Base-by-base conservation (phyloP, 2,888 invertebrate genomes). In the Drosophila multiciliata region DNA sequence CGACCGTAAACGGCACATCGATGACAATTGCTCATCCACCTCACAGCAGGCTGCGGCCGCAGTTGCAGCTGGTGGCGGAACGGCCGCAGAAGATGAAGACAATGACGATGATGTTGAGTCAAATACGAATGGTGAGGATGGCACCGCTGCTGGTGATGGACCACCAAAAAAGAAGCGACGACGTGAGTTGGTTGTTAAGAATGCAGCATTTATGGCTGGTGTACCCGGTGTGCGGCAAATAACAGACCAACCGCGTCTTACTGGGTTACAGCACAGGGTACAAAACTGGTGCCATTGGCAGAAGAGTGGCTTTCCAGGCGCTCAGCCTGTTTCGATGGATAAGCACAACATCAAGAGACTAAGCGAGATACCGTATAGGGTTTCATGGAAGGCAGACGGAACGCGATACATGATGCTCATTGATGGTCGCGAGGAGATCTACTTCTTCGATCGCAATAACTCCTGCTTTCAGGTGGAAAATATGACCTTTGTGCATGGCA, bases 351-450 rank as follows among this genome's bases (percentile, higher is more conserved):
- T 99, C 54, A 92, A 93, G 59, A 94, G 96, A 15, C 93, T 99
- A 4, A 94, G 95, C 36, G 93, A 96, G 78, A 97, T 97, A 90
- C 97, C 97, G 0, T 99, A 99, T 91, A 95, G 96, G 92, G 99
- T 99, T 1, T 99, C 99, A 2, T 99, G 99, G 99, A 99, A 99
- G 92, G 99, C 99, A 12, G 99, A 99, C 93, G 99, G 99, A 42
- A 97, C 97, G 38, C 96, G 98, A 90, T 99, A 98, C 92, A 97
- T 99, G 97, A 98, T 99, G 98, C 94, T 99, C 49, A 98, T 99
- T 77, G 96, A 97, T 85, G 97, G 96, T 29, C 95, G 95, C 80
- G 95, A 96, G 77, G 96, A 98, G 91, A 95, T 99, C 20, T 99
- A 96, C 92, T 98, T 99, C 94, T 94, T 99, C 88, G 99, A 99